phyloP scores from a whole-genome alignment of 2,113 vertebrate species.

The Lanius ludovicianus region DNA sequence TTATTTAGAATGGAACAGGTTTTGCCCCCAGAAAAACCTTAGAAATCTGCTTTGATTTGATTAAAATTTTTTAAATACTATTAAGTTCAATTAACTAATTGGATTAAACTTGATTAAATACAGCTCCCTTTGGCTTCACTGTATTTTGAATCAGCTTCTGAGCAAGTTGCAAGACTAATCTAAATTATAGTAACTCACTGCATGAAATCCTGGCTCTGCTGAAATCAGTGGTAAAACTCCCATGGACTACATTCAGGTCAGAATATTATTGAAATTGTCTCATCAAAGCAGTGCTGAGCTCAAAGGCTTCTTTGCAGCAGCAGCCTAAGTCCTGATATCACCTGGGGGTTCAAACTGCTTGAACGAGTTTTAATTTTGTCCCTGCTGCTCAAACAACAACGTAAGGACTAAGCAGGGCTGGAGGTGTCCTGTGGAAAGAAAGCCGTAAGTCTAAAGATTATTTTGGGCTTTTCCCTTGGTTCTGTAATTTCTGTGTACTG shows the following conservation, averaged over 20 bases:
- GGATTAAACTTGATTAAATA: background rate
- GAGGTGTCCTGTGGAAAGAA: background rate
- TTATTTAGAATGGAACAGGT: background rate
- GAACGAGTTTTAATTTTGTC: background rate
- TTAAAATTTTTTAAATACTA: background rate
- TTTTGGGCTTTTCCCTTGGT: accelerated
- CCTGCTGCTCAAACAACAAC: background rate
- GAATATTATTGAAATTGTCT: background rate
- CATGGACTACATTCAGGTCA: background rate
- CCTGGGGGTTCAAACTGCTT: background rate
- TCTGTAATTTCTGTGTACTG: background rate
- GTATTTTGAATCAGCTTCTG: background rate
- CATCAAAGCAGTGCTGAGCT: background rate
- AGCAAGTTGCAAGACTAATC: background rate
- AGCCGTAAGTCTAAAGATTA: background rate
- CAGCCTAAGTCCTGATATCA: background rate
- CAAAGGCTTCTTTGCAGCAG: background rate
- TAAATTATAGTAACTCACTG: background rate
- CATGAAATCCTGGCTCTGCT: background rate
- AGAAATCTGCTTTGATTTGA: background rate
- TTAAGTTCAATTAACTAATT: background rate
- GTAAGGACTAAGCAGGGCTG: background rate
- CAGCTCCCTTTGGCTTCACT: background rate
- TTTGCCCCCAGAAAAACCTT: background rate
- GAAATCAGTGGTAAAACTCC: background rate